Conservation (phyloP, 2,797 vertebrate species). For the Platyrinchus mystaceus region DNA sequence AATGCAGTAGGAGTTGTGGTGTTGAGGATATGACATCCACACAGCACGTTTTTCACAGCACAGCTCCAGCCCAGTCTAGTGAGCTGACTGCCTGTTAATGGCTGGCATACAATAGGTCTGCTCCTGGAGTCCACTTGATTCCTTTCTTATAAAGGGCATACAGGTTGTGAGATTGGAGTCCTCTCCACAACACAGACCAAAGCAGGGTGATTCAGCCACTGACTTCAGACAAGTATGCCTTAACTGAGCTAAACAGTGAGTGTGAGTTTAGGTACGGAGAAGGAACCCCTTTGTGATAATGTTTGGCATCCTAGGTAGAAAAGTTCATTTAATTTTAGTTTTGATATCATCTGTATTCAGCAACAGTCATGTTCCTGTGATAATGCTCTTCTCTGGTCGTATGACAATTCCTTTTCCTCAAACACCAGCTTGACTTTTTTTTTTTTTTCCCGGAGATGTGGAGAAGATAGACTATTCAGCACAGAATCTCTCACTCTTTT, state of each 20-base stretch:
- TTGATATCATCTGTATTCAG: neutral
- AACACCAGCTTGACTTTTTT: neutral
- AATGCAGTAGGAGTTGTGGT: neutral
- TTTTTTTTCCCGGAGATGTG: neutral
- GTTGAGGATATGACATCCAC: neutral
- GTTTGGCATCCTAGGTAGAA: neutral
- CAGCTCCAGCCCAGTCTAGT: neutral
- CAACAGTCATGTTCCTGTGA: neutral
- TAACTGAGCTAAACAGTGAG: neutral
- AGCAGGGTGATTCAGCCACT: fast-evolving
- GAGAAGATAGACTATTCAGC: neutral
- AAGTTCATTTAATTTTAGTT: neutral
- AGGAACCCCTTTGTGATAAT: neutral
- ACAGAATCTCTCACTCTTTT: neutral
- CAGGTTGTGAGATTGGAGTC: neutral
- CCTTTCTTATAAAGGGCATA: neutral
- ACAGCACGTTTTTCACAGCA: neutral
- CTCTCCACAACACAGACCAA: neutral
- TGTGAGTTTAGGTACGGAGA: neutral
- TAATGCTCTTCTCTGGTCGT: neutral
- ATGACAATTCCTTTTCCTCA: neutral
- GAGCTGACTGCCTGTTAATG: neutral
- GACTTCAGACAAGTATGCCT: neutral
- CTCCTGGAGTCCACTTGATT: neutral
- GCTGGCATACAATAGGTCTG: neutral